These are phyloP conservation scores for Meloe dianella DNA, from an alignment of 2,888 invertebrate genomes.

Conservation along the genomic window DNA sequence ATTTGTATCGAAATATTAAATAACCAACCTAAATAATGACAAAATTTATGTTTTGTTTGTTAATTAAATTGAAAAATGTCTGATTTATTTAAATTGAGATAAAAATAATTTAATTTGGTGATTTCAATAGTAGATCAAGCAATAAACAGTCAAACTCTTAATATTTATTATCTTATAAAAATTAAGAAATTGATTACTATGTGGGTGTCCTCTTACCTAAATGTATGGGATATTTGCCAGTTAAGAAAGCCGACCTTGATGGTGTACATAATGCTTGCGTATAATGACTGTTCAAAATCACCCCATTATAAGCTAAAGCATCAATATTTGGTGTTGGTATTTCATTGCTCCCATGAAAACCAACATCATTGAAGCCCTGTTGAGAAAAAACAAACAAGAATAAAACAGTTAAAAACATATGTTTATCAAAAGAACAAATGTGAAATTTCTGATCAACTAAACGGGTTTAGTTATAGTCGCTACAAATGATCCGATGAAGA, in stretches of 20 bases:
- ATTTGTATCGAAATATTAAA: no score
- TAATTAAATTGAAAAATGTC: no score
- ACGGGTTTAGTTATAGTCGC: background rate
- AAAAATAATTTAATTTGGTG: no score
- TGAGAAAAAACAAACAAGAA: conserved; percentile 41
- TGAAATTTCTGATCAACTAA: no score
- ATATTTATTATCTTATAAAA: no score
- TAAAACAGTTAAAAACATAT: background rate
- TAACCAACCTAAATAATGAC: no score
- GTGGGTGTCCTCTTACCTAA: conserved; percentile 66
- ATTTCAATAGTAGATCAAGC: background rate
- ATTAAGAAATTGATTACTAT: background rate
- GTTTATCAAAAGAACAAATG: background rate
- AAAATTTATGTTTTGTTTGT: no score
- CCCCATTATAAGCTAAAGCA: conserved; percentile 82
- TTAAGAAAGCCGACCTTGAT: conserved; percentile 80
- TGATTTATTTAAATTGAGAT: no score
- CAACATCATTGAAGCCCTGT: conserved; percentile 92
- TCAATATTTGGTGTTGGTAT: conserved; percentile 92
- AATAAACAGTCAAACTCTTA: no score
- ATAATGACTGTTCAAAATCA: conserved; percentile 88
- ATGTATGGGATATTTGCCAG: conserved; percentile 89
- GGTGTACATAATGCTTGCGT: conserved; percentile 88
- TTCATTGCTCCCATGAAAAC: conserved; percentile 88
- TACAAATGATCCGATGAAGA: background rate